Evolutionary conservation across 2,888 invertebrate genomes (phyloP), one percentile per base, ranked within the genome.

Genomic region (Ctenicera cuprea): DNA sequence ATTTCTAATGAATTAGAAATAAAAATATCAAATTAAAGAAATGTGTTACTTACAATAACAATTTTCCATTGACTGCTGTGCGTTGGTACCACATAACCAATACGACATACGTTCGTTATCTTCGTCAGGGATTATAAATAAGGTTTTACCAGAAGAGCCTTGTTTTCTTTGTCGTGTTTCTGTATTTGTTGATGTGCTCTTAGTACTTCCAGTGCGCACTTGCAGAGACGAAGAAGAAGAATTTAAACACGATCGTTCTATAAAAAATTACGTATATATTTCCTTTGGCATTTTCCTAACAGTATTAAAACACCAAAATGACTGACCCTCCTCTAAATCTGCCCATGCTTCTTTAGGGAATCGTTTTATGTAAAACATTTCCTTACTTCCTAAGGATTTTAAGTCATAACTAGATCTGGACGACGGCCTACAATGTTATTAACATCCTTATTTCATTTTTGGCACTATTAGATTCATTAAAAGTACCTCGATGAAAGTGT

Each of bases 351-450:
- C 52, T 5, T 1, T 18, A 16, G 65, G 20, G 33, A 8, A 65
- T 50, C 4, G 65, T 37, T 65, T 65, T 50, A 65, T 20, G 18
- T 37, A 65, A 41, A 63, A 14, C 11, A 67, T 30, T 30, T 67
- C 67, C 8, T 57, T 41, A 9, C 57, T 54, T 3, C 20, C 30
- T 18, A 48, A 43, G 43, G 30, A 41, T 14, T 7, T 54, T 16
- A 33, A 12, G 14, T 14, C 20, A n/a, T 1, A 30, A 8, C n/a
- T 9, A 20, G 48, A 2, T 48, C 16, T 20, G 1, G 48, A 20
- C 1, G 48, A 48, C 2, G 20, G 48, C 11, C 48, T 48, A 18
- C 1, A 48, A 48, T 20, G 11, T 16, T 11, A 48, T 18, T 41
- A 41, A 3, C 1, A 3, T 8, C 48, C 20, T 16, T 9, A 16